These are phyloP conservation scores for Lontra canadensis DNA, from an alignment of 2,113 vertebrate genomes.

Conservation along the genomic window DNA sequence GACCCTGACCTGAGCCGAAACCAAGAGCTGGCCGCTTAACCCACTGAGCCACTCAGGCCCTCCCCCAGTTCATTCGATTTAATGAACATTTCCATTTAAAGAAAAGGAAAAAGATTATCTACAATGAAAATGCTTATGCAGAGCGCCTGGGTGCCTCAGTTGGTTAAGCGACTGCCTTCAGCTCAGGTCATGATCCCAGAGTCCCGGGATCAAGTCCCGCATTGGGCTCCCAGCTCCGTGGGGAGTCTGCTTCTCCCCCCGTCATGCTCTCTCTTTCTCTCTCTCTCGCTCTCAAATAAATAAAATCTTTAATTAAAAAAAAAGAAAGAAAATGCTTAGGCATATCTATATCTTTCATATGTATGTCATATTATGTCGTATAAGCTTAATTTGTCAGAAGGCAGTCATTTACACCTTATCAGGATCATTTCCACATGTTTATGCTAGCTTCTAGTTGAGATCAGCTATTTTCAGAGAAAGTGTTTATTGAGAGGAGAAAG, in stretches of 20 bases:
- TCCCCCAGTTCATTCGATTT: slow-evolving; percentile 27
- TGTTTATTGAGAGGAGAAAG: not conserved
- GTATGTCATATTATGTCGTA: not conserved
- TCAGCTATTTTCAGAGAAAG: slow-evolving; percentile 17
- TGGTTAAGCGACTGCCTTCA: no score
- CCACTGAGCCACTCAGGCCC: not conserved
- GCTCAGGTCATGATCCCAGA: no score
- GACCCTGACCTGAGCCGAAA: not conserved
- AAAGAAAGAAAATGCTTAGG: not conserved
- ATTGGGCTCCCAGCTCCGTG: no score
- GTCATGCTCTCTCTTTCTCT: no score
- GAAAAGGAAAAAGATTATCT: not conserved
- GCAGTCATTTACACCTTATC: not conserved
- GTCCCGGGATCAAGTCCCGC: no score
- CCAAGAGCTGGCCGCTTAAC: not conserved
- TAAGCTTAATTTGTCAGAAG: not conserved
- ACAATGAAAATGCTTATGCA: not conserved
- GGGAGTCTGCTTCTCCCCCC: no score
- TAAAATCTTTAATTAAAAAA: not conserved
- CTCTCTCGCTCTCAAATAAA: no score
- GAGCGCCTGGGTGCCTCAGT: no score
- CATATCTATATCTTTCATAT: not conserved
- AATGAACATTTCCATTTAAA: slow-evolving; percentile 44
- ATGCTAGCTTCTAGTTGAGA: not conserved
- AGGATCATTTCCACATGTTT: not conserved